Percentiles rank a stretch among this genome's conserved stretches.
Evolutionary conservation across 2,888 invertebrate genomes (phyloP).

Genomic region (Crematogaster levior): DNA sequence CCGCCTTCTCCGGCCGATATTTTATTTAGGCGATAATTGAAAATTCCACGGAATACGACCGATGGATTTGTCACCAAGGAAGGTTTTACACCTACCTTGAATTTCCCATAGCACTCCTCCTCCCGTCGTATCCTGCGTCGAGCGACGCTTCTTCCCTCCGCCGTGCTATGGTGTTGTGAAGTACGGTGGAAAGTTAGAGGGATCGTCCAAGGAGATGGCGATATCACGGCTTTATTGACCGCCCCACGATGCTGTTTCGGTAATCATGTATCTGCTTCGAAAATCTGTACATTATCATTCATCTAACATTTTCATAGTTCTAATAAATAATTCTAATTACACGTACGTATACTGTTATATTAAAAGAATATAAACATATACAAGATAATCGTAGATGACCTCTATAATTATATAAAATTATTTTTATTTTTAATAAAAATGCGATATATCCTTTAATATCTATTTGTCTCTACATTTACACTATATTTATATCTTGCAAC

Average conservation of each 20-base stretch:
- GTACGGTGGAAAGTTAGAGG: conserved; percentile 56
- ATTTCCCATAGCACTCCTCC: conserved; percentile 71
- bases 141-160: conserved; percentile 28
- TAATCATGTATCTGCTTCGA: conserved; percentile 49
- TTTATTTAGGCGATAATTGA: conserved; percentile 83
- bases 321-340: neutral
- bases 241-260: conserved; percentile 55
- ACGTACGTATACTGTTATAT: neutral
- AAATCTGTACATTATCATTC: conserved; percentile 22
- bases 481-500: neutral
- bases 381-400: neutral
- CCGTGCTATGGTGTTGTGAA: conserved; percentile 49
- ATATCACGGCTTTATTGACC: conserved; percentile 70
- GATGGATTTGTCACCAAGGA: conserved; percentile 82
- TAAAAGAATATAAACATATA: neutral
- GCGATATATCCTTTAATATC: neutral
- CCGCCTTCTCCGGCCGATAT: conserved; percentile 69
- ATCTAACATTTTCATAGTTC: neutral
- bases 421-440: neutral
- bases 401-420: neutral
- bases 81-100: conserved; percentile 79
- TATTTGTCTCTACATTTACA: neutral
- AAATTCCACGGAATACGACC: conserved; percentile 81
- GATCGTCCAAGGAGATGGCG: conserved; percentile 54
- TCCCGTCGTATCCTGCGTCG: conserved; percentile 45